Conservation (phyloP, 2,888 invertebrate genomes). For the Limenitis arthemis region DNA sequence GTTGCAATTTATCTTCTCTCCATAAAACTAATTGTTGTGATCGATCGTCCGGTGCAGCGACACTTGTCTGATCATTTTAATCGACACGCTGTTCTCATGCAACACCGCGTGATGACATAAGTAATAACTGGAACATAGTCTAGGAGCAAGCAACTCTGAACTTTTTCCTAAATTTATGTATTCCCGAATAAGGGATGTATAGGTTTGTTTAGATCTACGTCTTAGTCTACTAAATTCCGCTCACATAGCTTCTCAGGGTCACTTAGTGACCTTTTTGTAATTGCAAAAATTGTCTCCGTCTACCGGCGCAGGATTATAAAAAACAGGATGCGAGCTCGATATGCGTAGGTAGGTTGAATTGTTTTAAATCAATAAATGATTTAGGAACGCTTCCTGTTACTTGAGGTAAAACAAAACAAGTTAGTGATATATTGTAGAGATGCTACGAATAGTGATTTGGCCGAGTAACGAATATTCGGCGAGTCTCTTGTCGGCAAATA, state of each 20-base stretch:
- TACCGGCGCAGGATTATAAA: neutral
- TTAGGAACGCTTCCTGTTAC: slow-evolving; percentile 13
- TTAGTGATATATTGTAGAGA: neutral
- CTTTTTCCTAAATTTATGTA: slow-evolving; percentile 3
- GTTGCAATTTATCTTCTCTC: slow-evolving; percentile 17
- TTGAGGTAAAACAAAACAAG: slow-evolving; percentile 8
- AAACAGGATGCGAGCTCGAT: slow-evolving; percentile 3
- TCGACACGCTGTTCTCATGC: slow-evolving; percentile 22
- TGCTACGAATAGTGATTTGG: too few species aligned
- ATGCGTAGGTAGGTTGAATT: neutral
- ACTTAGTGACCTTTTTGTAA: too few species aligned
- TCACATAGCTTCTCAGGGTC: too few species aligned
- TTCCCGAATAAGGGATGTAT: slow-evolving; percentile 11
- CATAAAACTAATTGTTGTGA: slow-evolving; percentile 21
- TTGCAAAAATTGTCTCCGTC: neutral
- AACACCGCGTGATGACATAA: slow-evolving; percentile 25
- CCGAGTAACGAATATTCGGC: too few species aligned
- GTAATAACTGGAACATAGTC: slow-evolving; percentile 7
- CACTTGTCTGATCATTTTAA: slow-evolving; percentile 23
- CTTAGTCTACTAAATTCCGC: neutral
- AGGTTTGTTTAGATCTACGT: neutral
- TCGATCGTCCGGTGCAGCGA: slow-evolving; percentile 5
- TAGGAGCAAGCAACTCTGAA: neutral
- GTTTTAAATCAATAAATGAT: neutral
- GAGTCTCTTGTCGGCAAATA: too few species aligned